Evolutionary conservation across 1,140 invertebrate genomes (phyloP).

Genomic region (Glossosoma conforme): DNA sequence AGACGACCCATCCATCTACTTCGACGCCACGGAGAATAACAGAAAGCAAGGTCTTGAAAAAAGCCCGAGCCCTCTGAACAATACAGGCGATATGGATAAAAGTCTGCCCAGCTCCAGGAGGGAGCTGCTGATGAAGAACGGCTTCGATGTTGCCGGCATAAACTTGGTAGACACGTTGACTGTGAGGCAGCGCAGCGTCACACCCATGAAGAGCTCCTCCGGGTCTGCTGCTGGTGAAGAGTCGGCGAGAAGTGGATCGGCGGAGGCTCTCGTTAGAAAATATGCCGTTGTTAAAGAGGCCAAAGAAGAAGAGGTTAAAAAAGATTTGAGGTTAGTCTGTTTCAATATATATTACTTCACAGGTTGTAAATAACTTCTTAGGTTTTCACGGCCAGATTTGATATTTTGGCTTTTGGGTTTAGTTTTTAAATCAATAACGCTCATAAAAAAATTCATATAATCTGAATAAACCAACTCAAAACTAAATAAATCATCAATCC

Average conservation of each 20-base stretch:
- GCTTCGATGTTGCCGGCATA: constrained; percentile 8
- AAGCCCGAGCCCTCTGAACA: constrained; percentile 30
- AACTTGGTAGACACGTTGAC: constrained; percentile 14
- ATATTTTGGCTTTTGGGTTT: no score
- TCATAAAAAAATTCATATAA: no score
- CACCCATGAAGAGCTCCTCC: constrained; percentile 9
- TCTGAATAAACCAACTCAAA: no score
- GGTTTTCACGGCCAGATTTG: no score
- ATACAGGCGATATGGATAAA: constrained; percentile 22
- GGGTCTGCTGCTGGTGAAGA: constrained; percentile 1
- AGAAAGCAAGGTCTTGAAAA: constrained; percentile 34
- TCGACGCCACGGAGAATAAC: constrained; percentile 58
- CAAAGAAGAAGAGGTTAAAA: constrained; percentile 24
- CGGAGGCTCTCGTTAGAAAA: constrained; percentile 13
- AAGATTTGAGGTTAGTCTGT: no score
- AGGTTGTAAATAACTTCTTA: no score
- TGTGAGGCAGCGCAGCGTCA: constrained; percentile 18
- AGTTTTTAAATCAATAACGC: no score
- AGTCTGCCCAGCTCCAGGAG: constrained; percentile 6
- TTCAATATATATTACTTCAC: no score
- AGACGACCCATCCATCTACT: constrained; percentile 60
- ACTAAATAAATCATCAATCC: no score
- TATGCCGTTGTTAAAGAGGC: constrained; percentile 14
- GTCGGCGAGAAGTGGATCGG: constrained; percentile 6
- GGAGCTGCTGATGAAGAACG: constrained; percentile 18